Conservation (phyloP, 2,797 vertebrate genomes). For the Falco concolor region DNA sequence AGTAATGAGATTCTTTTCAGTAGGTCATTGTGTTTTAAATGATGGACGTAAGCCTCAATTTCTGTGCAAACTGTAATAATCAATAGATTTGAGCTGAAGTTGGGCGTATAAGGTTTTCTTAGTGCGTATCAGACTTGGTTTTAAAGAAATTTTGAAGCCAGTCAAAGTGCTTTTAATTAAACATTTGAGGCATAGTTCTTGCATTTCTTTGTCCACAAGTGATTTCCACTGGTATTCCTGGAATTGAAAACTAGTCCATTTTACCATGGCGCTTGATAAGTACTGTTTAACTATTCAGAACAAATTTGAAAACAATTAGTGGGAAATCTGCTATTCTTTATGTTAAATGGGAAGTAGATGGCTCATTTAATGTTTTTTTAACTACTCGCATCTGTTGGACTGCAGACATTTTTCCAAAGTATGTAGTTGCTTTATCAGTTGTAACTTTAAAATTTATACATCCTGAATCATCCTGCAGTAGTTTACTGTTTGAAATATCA, state of each 20-base stretch:
- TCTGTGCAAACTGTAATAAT: not conserved
- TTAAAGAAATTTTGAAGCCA: not conserved
- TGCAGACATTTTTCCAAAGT: not conserved
- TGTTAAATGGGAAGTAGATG: not conserved
- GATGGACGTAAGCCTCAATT: not conserved
- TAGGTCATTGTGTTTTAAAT: not conserved
- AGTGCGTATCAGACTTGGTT: not conserved
- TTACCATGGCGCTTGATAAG: not conserved
- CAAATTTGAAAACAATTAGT: not conserved
- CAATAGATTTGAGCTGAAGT: not conserved
- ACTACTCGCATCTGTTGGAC: not conserved
- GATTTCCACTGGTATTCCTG: not conserved
- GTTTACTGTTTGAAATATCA: not conserved
- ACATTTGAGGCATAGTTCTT: not conserved
- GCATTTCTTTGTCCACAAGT: not conserved
- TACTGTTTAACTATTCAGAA: not conserved
- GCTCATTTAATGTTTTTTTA: not conserved
- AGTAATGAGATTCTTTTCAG: not conserved
- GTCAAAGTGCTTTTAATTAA: not conserved
- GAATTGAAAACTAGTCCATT: not conserved
- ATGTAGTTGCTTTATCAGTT: not conserved
- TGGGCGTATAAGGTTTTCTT: not conserved
- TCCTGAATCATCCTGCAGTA: not conserved
- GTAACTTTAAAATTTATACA: not conserved
- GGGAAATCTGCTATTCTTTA: not conserved